phyloP scores from a whole-genome alignment of 2,888 invertebrate species.

The Tricholauxania praeusta region DNA sequence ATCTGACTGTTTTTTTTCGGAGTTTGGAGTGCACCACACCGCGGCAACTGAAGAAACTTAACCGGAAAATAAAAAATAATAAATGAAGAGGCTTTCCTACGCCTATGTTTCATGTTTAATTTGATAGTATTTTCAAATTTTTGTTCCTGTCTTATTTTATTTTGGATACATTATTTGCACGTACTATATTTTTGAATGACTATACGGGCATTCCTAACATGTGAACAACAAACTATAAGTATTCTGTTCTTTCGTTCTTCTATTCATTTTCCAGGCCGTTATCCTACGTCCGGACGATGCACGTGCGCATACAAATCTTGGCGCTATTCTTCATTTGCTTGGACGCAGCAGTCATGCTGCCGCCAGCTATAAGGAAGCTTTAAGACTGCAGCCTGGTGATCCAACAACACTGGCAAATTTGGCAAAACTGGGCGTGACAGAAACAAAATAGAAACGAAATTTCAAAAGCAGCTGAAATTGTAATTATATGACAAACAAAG shows the following conservation, averaged over 20 bases:
- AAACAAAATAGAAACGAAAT: slow-evolving; percentile 52
- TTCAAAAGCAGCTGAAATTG: slow-evolving; percentile 33
- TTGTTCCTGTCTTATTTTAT: neutral
- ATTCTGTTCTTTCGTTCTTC: neutral
- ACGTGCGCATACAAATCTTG: slow-evolving; percentile 92
- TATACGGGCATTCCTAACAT: no score
- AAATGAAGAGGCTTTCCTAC: no score
- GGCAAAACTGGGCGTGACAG: slow-evolving; percentile 74
- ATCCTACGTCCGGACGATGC: slow-evolving; percentile 78
- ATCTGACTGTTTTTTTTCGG: no score
- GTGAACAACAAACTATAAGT: neutral
- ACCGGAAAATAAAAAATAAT: no score
- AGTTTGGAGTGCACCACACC: no score
- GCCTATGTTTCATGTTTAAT: no score
- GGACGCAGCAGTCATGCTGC: slow-evolving; percentile 91
- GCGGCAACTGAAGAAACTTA: no score
- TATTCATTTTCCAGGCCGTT: slow-evolving; percentile 60
- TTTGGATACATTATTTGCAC: neutral
- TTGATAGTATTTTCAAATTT: no score
- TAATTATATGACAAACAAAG: neutral
- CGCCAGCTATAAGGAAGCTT: slow-evolving; percentile 85
- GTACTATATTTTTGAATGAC: neutral
- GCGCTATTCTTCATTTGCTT: slow-evolving; percentile 94
- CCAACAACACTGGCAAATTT: slow-evolving; percentile 90
- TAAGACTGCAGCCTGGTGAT: slow-evolving; percentile 89